These are phyloP conservation scores for Kryptopterus vitreolus DNA, from an alignment of 2,797 vertebrate species.

Conservation along the genomic window DNA sequence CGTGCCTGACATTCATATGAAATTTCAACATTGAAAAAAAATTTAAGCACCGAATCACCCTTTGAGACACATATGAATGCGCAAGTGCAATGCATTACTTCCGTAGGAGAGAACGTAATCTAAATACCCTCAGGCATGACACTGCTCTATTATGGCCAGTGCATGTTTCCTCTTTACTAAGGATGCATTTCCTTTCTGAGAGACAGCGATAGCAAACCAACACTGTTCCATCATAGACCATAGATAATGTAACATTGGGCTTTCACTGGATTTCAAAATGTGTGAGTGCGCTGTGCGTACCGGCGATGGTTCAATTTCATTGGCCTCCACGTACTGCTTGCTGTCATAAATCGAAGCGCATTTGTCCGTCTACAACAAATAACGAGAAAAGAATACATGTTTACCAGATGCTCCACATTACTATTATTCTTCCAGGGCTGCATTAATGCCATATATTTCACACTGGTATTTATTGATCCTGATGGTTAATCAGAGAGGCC, in stretches of 20 bases:
- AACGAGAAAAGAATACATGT: background rate
- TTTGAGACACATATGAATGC: background rate
- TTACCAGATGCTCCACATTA: background rate
- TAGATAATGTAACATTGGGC: constrained; percentile 21
- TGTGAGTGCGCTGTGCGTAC: constrained; percentile 66
- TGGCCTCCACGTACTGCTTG: constrained; percentile 91
- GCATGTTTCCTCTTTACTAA: constrained; percentile 51
- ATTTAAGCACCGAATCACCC: constrained; percentile 1
- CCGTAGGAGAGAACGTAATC: constrained; percentile 16
- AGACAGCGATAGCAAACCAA: constrained; percentile 47
- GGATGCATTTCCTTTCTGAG: constrained; percentile 53
- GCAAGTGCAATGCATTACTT: background rate
- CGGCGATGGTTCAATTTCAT: constrained; percentile 88
- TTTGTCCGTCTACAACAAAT: constrained; percentile 78
- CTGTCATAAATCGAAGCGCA: constrained; percentile 85
- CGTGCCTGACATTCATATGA: background rate
- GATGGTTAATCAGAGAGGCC: too few relatives aligned
- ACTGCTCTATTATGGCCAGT: constrained; percentile 26
- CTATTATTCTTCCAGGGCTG: background rate
- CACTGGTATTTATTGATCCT: background rate
- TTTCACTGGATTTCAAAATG: constrained; percentile 8
- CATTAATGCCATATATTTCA: background rate
- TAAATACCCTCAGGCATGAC: constrained; percentile 41
- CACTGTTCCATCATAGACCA: constrained; percentile 21
- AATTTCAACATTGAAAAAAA: constrained; percentile 13